Base-by-base conservation (phyloP, 2,888 invertebrate species). In the Galerucella pusilla region DNA sequence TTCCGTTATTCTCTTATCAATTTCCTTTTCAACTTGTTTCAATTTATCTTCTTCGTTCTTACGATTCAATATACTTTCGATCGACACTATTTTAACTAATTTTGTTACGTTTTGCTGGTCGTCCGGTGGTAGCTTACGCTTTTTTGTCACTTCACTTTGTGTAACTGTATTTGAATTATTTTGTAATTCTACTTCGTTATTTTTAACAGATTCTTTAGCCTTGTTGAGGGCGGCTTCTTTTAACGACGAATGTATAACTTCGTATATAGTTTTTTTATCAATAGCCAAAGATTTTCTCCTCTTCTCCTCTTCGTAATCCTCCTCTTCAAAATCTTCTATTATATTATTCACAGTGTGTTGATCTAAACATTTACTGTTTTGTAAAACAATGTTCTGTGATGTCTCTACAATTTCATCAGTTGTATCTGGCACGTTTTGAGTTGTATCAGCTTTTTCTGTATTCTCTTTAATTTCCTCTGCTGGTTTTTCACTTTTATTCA, bases 241-340 rank as follows among this genome's bases (percentile, higher is more conserved):
- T 46, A 84, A 74, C 7, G 84, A 83, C n/a, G 83, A 84, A 77
- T 84, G 84, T 28, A 84, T 84, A 3, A 84, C 82, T 68, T 81
- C 81, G 68, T 82, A 80, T 54, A 84, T 83, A 25, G 80, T 81
- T 72, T 81, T 79, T 72, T 80, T 79, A 71, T 80, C 77, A 28
- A 81, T 71, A 52, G 75, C 70, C 46, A 73, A 69, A 46, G 52
- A 52, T 14, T 14, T n/a, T 6, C 11, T 52, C 1, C 3, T 52
- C 3, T 60, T 61, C 2, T 59, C 57, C 2, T 9, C 60, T 12
- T 66, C 54, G 9, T 14, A 5, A 20, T 71, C 73, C 20, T 74
- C 71, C 69, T 65, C 52, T 28, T 61, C 60, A n/a, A 25, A 64
- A 25, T 68, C 65, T 11, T 61, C 59, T 68, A 25, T 67, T 67